These are phyloP conservation scores for Xenopus petersii DNA, from an alignment of 2,797 vertebrate genomes.

Conservation along the genomic window DNA sequence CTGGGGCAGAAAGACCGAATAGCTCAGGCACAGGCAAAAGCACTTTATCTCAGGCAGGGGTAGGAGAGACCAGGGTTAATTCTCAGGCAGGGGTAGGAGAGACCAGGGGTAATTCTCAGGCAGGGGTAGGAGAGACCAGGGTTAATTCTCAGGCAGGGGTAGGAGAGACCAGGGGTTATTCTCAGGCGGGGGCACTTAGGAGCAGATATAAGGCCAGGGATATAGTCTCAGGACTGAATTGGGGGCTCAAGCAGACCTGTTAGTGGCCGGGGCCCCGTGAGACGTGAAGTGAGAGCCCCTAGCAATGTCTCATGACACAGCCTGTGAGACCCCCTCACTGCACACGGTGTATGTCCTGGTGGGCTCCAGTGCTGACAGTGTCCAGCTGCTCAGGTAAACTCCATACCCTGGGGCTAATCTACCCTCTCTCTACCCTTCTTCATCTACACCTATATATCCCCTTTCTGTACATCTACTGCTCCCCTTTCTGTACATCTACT, in stretches of 20 bases:
- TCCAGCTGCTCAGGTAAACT: slow-evolving; percentile 42
- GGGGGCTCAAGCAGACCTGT: background rate
- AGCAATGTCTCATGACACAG: slow-evolving; percentile 45
- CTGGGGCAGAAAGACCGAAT: too few relatives aligned
- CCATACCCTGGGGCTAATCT: background rate
- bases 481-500: too few relatives aligned
- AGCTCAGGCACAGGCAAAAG: too few relatives aligned
- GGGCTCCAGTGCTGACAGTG: slow-evolving; percentile 34
- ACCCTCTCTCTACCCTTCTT: too few relatives aligned
- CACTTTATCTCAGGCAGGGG: too few relatives aligned
- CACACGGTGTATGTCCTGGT: slow-evolving; percentile 43
- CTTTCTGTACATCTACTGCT: too few relatives aligned
- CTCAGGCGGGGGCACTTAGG: too few relatives aligned
- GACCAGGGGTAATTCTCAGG: background rate
- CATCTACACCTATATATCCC: too few relatives aligned
- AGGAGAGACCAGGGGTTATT: background rate
- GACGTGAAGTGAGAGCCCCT: background rate
- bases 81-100: background rate
- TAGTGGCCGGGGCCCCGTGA: background rate
- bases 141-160: background rate
- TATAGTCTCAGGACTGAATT: too few relatives aligned
- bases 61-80: background rate
- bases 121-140: too few relatives aligned
- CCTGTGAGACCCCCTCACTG: slow-evolving; percentile 37
- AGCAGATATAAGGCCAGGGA: too few relatives aligned